Conservation (phyloP, 1,140 invertebrate species). For the Lepidostoma basale region DNA sequence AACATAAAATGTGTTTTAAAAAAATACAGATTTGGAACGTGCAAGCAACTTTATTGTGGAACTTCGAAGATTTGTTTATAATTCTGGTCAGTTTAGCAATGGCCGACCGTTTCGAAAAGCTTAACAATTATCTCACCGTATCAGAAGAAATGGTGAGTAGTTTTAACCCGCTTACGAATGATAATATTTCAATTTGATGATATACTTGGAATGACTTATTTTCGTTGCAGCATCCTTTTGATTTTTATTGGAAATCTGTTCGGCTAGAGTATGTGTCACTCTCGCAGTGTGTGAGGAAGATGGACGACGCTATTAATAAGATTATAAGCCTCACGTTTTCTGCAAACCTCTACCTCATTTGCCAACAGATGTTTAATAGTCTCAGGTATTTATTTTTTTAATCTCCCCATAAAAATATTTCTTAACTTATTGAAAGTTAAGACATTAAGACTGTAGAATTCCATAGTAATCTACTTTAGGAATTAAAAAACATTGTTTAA, state of each 20-base stretch:
- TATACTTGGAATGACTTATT: not conserved
- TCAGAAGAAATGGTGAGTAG: conserved; percentile 58
- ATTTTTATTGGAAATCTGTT: conserved; percentile 62
- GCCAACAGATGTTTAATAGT: conserved; percentile 67
- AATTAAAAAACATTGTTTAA: too few species aligned
- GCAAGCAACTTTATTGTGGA: conserved; percentile 64
- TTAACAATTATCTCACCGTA: conserved; percentile 59
- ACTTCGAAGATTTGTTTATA: conserved; percentile 69
- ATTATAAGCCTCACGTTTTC: conserved; percentile 68
- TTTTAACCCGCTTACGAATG: too few species aligned
- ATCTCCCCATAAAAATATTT: too few species aligned
- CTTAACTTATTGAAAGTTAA: too few species aligned
- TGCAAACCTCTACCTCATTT: conserved; percentile 70
- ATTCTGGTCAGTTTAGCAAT: conserved; percentile 66
- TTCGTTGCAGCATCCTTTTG: conserved; percentile 55
- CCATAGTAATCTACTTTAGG: too few species aligned
- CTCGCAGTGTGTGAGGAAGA: conserved; percentile 61
- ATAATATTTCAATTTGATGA: not conserved
- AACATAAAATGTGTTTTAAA: not conserved
- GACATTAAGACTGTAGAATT: too few species aligned
- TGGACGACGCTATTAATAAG: conserved; percentile 64
- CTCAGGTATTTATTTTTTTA: conserved; percentile 67
- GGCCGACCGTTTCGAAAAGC: conserved; percentile 62
- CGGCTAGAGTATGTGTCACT: conserved; percentile 66
- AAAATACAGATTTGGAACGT: conserved; percentile 53